Base-by-base conservation (phyloP, 2,888 invertebrate species). In the Melikaiella ostensackeni region DNA sequence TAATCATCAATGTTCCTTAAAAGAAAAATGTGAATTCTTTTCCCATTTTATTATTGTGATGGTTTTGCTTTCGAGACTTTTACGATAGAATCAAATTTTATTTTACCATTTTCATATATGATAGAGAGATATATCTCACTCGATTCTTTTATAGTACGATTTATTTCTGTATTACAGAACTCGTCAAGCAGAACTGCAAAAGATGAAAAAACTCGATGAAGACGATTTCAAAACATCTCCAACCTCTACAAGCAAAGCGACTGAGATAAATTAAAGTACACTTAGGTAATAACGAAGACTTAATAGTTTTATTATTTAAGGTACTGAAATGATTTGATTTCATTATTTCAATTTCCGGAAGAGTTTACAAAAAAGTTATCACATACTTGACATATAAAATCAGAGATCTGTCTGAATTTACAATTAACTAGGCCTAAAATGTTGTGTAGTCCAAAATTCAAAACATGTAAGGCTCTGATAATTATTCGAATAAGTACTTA, bases 171-270 rank as follows among this genome's bases (percentile, higher is more conserved):
- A 24, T 62, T 80, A 59, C 76, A 90, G 90, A 80, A 79, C 84
- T 33, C 85, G 86, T 62, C 81, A 70, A 16, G 75, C 84, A 21
- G 89, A 91, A 76, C 85, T 90, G 70, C 86, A 86, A 79, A 86
- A 84, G 77, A 89, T 88, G 77, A 78, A 85, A 77, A 87, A 84
- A 76, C 83, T 86, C 57, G 87, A 90, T 11, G 88, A 88, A 61
- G 89, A 91, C 21, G 89, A 89, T 6, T 89, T 88, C 24, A 88
- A 86, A 74, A 86, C 87, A 55, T 82, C 82, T 59, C 75, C 84
- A 30, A 76, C 66, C 74, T 62, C 79, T 13, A 74, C 83, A 27
- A 80, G 83, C 4, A 86, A 81, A 84, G 84, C 87, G 38, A 89
- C 89, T 75, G 88, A 85, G 42, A 90, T 90, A 66, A 84, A 89